Base-by-base conservation (phyloP, 2,797 vertebrate species). In the Falco berigora region DNA sequence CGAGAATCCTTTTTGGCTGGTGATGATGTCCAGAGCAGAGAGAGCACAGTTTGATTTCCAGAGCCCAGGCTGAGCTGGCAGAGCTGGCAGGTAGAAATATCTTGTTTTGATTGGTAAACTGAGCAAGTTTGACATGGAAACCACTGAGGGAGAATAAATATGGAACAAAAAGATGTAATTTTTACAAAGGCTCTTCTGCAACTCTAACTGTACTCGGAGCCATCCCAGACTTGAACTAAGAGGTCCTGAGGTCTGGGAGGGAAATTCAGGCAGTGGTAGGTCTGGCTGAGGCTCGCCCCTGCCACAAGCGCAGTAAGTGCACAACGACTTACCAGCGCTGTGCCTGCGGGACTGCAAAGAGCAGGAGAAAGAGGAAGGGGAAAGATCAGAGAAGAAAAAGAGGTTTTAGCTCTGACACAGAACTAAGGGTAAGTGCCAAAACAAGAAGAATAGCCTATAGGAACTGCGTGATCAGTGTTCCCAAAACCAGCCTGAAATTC, bases 41-140 rank as follows among this genome's bases (percentile, higher is more conserved):
- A 94, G 96, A 86, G 81, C 94, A 93, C 89, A 94, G 94, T 92
- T 97, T 97, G 96, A 88, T 95, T 97, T 97, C 94, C 93, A 92
- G 95, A 96, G 87, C 95, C 93, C 94, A 84, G 96, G 81, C 91
- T 95, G 94, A 97, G 96, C 96, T 93, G 94, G 95, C 91, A 90
- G 94, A 89, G 83, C 94, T 95, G 95, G 92, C 96, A 97, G 96
- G 93, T 97, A 96, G 94, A 94, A 96, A 94, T 95, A 93, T 95
- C 95, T 95, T 96, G 92, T 96, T 97, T 96, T 96, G 94, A 96
- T 93, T 96, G 94, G 94, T 96, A 97, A 97, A 96, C 96, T 96
- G 96, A 97, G 92, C 95, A 97, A 96, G 87, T 96, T 90, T 96
- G 96, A 97, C 93, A 94, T 91, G 88, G 87, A 96, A 96, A 93